A percentile compares a stretch with the other conserved stretches of the same genome.
Evolutionary conservation across 2,113 vertebrate genomes (phyloP).

Genomic region (Oreochromis spilurus): DNA sequence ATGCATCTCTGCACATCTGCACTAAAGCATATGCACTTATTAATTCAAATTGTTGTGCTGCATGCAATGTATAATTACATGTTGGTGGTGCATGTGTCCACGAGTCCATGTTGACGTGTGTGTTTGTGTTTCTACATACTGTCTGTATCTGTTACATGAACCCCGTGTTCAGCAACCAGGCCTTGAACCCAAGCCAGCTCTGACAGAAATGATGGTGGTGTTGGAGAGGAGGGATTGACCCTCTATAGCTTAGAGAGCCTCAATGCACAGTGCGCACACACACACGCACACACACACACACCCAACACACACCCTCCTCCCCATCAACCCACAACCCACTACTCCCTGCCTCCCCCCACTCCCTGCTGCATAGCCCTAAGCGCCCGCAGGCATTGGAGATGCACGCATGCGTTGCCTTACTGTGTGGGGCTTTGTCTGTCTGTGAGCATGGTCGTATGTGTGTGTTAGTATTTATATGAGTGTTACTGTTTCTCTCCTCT

Average conservation of each 20-base stretch:
- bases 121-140: neutral
- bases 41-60: conserved; percentile 1
- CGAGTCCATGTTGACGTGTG: neutral
- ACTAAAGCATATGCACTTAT: neutral
- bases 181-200: conserved; percentile 48
- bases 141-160: conserved; percentile 1
- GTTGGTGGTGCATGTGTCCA: neutral
- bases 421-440: conserved; percentile 67
- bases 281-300: neutral
- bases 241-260: conserved; percentile 55
- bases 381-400: conserved; percentile 61
- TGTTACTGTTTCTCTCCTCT: neutral
- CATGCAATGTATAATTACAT: neutral
- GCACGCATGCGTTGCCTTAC: conserved; percentile 64
- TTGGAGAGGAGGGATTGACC: conserved; percentile 55
- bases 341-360: conserved; percentile 21
- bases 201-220: conserved; percentile 17
- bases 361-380: conserved; percentile 59
- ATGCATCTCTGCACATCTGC: neutral
- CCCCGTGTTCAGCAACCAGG: conserved; percentile 15
- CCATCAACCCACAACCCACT: conserved; percentile 26
- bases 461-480: conserved; percentile 12
- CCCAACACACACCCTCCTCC: neutral
- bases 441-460: conserved; percentile 33
- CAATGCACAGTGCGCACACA: conserved; percentile 23